These are phyloP conservation scores for Hippocampus zosterae DNA, from an alignment of 2,113 vertebrate species.

Conservation along the genomic window DNA sequence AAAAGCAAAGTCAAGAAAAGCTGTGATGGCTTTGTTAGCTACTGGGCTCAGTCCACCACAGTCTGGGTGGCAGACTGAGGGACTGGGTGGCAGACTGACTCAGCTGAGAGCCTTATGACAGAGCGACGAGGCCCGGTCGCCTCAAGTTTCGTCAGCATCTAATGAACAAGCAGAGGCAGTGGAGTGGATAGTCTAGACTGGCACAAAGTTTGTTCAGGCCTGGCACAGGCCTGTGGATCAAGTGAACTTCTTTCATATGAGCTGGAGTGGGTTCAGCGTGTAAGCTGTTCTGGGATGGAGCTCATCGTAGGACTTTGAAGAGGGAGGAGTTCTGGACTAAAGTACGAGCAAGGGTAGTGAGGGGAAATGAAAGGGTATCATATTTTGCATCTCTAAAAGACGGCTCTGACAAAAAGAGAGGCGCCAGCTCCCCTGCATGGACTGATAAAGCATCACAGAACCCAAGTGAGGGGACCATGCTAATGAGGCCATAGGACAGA, in stretches of 20 bases:
- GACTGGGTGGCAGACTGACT: no score
- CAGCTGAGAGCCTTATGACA: constrained; percentile 65
- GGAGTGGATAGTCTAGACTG: constrained; percentile 26
- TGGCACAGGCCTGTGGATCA: constrained; percentile 39
- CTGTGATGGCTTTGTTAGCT: constrained; percentile 36
- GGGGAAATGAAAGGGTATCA: constrained; percentile 39
- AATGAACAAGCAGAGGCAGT: constrained; percentile 12
- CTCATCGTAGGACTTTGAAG: constrained; percentile 18
- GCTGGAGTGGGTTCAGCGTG: constrained; percentile 3
- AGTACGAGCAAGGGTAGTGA: constrained; percentile 8
- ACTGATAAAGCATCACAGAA: constrained; percentile 58
- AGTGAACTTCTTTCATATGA: constrained; percentile 29
- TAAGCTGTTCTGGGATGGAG: constrained; percentile 30
- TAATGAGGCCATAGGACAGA: constrained; percentile 67
- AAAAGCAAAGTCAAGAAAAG: constrained; percentile 47
- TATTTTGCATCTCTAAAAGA: constrained; percentile 72
- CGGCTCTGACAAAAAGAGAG: constrained; percentile 59
- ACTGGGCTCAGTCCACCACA: constrained; percentile 38
- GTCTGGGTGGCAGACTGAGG: constrained; percentile 58
- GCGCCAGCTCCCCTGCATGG: constrained; percentile 53
- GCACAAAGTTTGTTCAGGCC: constrained; percentile 40
- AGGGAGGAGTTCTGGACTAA: constrained; percentile 6
- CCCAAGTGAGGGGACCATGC: constrained; percentile 56
- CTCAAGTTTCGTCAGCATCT: constrained; percentile 36
- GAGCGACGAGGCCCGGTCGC: constrained; percentile 32